Evolutionary conservation across 35 echinoderm and acorn worm species (phyloP).

Genomic region (Strongylocentrotus purpuratus): DNA sequence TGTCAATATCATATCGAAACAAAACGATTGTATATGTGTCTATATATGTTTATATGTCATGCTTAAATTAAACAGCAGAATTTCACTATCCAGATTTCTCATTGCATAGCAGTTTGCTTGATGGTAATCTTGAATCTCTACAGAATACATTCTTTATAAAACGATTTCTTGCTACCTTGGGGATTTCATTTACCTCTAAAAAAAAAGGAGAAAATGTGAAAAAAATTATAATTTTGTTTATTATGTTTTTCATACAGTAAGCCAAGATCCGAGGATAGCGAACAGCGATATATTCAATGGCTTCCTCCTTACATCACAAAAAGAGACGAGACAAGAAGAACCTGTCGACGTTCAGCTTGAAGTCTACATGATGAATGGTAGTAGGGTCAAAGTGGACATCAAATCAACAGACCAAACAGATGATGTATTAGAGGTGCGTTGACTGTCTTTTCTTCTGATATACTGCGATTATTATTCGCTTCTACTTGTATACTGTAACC

Average conservation of each 20-base stretch:
- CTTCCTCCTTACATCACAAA: constrained; percentile 89
- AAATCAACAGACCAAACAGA: constrained; percentile 93
- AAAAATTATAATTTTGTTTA: not conserved
- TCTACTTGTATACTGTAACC: too few species aligned
- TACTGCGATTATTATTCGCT: too few species aligned
- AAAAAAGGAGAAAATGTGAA: not conserved
- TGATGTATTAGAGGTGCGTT: constrained; percentile 86
- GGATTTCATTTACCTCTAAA: too few species aligned
- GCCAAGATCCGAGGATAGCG: constrained; percentile 87
- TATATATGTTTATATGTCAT: too few species aligned
- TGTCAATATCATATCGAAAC: too few species aligned
- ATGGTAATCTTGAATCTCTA: too few species aligned
- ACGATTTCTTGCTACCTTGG: too few species aligned
- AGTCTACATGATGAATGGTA: constrained; percentile 90
- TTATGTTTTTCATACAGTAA: constrained; percentile 67
- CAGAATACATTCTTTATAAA: too few species aligned
- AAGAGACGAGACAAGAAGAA: constrained; percentile 78
- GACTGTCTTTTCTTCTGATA: not conserved
- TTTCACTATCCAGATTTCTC: too few species aligned
- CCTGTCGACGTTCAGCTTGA: constrained; percentile 72
- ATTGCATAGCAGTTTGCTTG: too few species aligned
- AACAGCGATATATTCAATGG: constrained; percentile 97
- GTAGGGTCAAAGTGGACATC: constrained; percentile 86
- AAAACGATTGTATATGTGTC: too few species aligned
- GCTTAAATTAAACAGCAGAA: too few species aligned